A percentile compares a stretch with the other conserved stretches of the same genome.
Conservation (phyloP, 2,797 vertebrate genomes). For the Pseudotriccus pelzelni region DNA sequence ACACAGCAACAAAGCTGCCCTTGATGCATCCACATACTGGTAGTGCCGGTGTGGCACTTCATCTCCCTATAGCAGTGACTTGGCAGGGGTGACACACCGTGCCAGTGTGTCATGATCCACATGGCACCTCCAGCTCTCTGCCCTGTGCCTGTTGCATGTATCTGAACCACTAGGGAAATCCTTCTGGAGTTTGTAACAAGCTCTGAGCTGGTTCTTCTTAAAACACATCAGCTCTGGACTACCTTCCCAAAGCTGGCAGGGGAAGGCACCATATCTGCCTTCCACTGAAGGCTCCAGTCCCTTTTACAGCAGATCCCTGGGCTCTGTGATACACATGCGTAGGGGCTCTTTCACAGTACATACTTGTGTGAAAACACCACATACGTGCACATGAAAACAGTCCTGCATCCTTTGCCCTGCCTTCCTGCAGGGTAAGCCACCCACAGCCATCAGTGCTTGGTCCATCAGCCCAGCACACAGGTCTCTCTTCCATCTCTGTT, state of each 20-base stretch:
- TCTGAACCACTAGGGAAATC: background rate
- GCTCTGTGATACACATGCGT: accelerated
- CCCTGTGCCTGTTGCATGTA: background rate
- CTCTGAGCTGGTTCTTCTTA: background rate
- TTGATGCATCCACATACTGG: accelerated
- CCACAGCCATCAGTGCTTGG: background rate
- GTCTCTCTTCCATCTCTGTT: background rate
- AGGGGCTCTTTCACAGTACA: background rate
- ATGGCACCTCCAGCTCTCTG: background rate
- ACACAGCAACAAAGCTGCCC: background rate
- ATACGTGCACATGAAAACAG: background rate
- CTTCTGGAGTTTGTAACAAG: background rate
- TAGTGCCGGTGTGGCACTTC: accelerated
- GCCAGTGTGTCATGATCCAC: background rate
- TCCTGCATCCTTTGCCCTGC: background rate
- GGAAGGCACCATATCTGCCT: background rate
- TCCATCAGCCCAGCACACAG: background rate
- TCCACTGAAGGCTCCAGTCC: background rate
- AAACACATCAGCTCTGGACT: background rate
- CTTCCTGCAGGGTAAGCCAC: background rate
- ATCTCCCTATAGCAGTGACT: accelerated
- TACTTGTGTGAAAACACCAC: background rate
- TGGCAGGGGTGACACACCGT: background rate
- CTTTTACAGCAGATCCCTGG: background rate
- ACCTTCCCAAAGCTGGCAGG: background rate